A percentile compares a stretch with the other conserved stretches of the same genome.
phyloP scores from a whole-genome alignment of 92 coral and sea anemone species.

The Porites rus region DNA sequence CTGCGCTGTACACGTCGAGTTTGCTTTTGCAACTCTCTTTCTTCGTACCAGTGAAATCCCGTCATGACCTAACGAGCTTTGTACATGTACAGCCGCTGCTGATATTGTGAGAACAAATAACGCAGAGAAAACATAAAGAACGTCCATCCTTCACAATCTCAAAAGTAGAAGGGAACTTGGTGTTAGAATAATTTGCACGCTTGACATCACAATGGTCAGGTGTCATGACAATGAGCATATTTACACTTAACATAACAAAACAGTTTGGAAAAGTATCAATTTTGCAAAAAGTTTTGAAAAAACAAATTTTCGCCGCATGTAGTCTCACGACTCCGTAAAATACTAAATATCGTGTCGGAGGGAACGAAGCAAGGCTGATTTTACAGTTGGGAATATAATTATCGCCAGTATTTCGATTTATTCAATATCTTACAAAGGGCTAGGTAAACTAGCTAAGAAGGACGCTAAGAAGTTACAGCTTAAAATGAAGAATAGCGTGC shows the following conservation, averaged over 20 bases:
- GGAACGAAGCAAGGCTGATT: too few relatives aligned
- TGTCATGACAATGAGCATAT: neutral
- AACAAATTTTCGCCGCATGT: too few relatives aligned
- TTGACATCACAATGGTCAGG: neutral
- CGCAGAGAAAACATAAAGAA: neutral
- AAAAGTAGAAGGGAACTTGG: neutral
- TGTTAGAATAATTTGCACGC: slow-evolving; percentile 7
- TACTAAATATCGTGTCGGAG: too few relatives aligned
- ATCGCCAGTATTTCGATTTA: too few relatives aligned
- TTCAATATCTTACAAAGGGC: too few relatives aligned
- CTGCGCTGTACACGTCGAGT: slow-evolving; percentile 8
- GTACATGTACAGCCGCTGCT: neutral
- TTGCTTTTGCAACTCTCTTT: neutral
- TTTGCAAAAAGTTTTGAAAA: too few relatives aligned
- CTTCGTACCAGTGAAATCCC: neutral
- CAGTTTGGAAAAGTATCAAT: neutral
- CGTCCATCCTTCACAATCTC: neutral
- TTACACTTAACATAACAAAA: neutral
- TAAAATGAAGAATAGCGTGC: too few relatives aligned
- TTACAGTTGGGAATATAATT: too few relatives aligned
- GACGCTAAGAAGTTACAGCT: too few relatives aligned
- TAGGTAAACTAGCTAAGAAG: too few relatives aligned
- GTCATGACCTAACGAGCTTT: slow-evolving; percentile 1
- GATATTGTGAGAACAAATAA: neutral
- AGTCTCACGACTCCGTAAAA: too few relatives aligned